Evolutionary conservation across 2,113 vertebrate species (phyloP).

Genomic region (Murina feae): DNA sequence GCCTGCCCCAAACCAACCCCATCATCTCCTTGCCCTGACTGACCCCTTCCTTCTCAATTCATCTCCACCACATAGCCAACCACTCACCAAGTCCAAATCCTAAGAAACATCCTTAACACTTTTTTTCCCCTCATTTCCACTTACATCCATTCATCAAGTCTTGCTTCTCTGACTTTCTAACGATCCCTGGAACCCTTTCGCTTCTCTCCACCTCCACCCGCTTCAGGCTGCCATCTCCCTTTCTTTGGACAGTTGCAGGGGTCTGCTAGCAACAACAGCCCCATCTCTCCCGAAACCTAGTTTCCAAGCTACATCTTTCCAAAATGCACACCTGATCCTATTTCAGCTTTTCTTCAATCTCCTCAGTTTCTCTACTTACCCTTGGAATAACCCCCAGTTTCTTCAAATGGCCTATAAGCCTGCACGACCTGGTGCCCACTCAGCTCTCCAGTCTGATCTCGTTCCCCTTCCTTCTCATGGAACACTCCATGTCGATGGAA

Average conservation of each 20-base stretch:
- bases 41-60: not conserved
- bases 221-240: not conserved
- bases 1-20: not conserved
- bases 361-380: not conserved
- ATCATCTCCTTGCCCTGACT: not conserved
- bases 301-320: not conserved
- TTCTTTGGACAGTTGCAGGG: fast-evolving
- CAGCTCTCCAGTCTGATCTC: not conserved
- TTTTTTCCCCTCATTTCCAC: not conserved
- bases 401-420: not conserved
- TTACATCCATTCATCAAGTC: not conserved
- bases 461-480: not conserved
- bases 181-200: not conserved
- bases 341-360: not conserved
- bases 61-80: not conserved
- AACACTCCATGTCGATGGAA: not conserved
- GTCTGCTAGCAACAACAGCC: not conserved
- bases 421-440: not conserved
- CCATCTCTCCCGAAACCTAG: no score
- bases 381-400: not conserved
- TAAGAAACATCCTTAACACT: not conserved
- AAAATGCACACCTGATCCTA: not conserved
- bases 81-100: not conserved
- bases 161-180: not conserved
- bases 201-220: not conserved